A percentile compares a stretch with the other conserved stretches of the same genome.
Conservation (phyloP, 2,113 vertebrate species). For the Leiothrix lutea region DNA sequence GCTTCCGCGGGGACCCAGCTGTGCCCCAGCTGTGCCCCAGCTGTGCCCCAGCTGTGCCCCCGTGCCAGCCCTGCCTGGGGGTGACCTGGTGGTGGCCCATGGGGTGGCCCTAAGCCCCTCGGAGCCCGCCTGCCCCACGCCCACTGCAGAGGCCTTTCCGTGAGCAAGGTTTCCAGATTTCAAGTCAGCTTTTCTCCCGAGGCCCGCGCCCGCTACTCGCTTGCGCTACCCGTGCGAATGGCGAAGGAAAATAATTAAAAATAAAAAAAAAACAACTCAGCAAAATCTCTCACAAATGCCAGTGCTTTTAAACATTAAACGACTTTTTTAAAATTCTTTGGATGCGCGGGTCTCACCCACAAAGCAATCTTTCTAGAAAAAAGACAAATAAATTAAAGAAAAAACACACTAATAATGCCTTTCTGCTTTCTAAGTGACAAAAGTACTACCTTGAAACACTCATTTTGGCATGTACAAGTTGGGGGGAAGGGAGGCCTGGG, state of each 20-base stretch:
- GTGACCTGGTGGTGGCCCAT: accelerated
- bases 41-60: neutral
- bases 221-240: slow-evolving; percentile 85
- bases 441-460: slow-evolving; percentile 82
- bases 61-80: accelerated
- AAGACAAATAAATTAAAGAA: slow-evolving; percentile 82
- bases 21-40: accelerated
- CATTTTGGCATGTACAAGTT: slow-evolving; percentile 82
- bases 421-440: slow-evolving; percentile 82
- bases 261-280: neutral
- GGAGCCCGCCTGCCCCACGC: accelerated
- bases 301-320: slow-evolving; percentile 84
- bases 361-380: slow-evolving; percentile 82
- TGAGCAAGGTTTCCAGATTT: slow-evolving; percentile 77
- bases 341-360: slow-evolving; percentile 85
- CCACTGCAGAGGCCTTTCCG: neutral
- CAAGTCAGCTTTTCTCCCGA: slow-evolving; percentile 78
- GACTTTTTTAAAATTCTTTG: slow-evolving; percentile 83
- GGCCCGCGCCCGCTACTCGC: slow-evolving; percentile 74
- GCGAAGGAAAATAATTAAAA: slow-evolving; percentile 52
- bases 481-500: slow-evolving; percentile 38
- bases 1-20: neutral
- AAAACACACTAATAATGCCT: slow-evolving; percentile 75
- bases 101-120: neutral
- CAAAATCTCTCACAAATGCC: slow-evolving; percentile 83